phyloP scores from a whole-genome alignment of 2,797 vertebrate genomes.

The Sebastiscus albofasciatus region DNA sequence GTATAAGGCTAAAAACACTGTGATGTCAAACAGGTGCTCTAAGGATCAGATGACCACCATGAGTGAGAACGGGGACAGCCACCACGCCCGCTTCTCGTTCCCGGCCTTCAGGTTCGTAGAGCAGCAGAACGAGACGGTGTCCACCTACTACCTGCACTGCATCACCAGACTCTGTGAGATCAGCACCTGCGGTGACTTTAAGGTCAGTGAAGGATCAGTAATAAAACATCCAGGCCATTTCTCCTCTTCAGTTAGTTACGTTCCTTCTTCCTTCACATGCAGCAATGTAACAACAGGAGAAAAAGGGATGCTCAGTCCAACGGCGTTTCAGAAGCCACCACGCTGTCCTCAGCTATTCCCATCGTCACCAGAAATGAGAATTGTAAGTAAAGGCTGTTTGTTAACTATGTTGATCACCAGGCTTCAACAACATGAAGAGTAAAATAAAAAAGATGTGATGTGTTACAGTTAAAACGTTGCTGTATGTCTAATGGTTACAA shows the following conservation, averaged over 20 bases:
- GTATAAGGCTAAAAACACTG: fast-evolving
- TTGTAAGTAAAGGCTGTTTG: neutral
- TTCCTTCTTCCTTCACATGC: neutral
- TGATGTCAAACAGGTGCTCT: neutral
- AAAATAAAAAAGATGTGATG: too few species aligned
- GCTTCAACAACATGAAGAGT: too few species aligned
- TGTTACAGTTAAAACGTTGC: neutral
- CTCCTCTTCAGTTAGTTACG: neutral
- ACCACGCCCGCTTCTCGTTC: neutral
- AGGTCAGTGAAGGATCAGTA: neutral
- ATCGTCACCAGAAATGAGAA: neutral
- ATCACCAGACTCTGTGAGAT: neutral
- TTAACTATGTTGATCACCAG: too few species aligned
- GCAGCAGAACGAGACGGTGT: neutral
- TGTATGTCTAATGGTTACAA: neutral
- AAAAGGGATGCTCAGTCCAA: neutral
- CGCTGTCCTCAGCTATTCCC: neutral
- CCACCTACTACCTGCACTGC: neutral
- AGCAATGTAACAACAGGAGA: neutral
- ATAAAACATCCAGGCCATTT: neutral
- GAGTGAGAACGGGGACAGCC: neutral
- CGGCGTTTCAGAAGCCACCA: neutral
- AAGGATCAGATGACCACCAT: neutral
- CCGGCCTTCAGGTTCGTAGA: neutral
- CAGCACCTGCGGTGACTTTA: neutral